A percentile compares a stretch with the other conserved stretches of the same genome.
phyloP scores from a whole-genome alignment of 2,888 invertebrate genomes.

The Julus scandinavius region DNA sequence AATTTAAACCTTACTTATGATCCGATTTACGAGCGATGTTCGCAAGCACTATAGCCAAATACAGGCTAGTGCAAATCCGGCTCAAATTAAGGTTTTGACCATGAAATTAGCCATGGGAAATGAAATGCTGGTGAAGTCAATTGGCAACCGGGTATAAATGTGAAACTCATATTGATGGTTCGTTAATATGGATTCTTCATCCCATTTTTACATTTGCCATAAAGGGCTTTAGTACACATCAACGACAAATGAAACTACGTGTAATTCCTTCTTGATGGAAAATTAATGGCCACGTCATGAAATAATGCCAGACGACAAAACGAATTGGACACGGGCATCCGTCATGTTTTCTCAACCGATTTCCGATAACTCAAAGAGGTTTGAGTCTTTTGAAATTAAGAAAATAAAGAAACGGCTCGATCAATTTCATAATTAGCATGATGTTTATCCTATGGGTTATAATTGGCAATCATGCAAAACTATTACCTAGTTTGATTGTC shows the following conservation, averaged over 20 bases:
- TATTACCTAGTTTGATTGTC: constrained; percentile 50
- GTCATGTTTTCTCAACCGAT: neutral
- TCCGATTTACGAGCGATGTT: neutral
- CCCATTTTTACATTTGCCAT: neutral
- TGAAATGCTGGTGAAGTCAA: neutral
- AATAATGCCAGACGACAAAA: neutral
- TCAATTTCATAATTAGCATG: constrained; percentile 4
- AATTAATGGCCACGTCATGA: neutral
- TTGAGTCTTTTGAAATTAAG: neutral
- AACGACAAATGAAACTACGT: constrained; percentile 7
- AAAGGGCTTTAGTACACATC: neutral
- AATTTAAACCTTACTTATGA: neutral
- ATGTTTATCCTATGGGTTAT: constrained; percentile 18
- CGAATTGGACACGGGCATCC: neutral
- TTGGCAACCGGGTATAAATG: neutral
- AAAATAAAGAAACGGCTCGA: neutral
- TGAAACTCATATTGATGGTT: neutral
- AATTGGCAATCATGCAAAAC: constrained; percentile 39
- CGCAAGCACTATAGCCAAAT: too few species aligned
- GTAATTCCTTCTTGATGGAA: neutral
- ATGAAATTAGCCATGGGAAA: constrained; percentile 31
- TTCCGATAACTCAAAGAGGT: neutral
- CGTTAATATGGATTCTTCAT: neutral
- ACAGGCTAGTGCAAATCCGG: neutral
- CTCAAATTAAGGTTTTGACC: neutral